These are phyloP conservation scores for Platalea minor DNA, from an alignment of 2,797 vertebrate genomes.

Conservation along the genomic window DNA sequence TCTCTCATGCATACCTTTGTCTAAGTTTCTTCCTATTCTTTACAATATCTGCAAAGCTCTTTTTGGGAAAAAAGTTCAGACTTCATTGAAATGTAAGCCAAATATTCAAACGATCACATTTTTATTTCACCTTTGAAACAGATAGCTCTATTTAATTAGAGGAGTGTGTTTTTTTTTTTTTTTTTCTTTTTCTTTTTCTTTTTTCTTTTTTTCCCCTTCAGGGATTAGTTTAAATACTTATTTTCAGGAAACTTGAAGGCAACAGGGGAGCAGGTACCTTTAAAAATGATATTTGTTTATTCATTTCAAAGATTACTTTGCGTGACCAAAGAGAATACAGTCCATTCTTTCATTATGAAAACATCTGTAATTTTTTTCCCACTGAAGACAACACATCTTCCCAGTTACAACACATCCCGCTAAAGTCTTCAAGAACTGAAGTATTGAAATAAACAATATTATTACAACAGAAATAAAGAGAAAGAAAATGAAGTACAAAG, in stretches of 20 bases:
- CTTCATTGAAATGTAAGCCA: background rate
- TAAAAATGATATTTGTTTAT: background rate
- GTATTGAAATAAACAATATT: background rate
- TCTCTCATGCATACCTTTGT: background rate
- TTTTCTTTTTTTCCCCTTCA: accelerated
- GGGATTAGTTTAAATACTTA: background rate
- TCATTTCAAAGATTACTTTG: background rate
- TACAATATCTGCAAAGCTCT: background rate
- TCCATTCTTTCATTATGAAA: background rate
- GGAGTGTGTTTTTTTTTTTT: accelerated
- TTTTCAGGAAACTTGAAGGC: background rate
- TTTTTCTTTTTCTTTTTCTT: too few species aligned
- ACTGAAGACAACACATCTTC: background rate
- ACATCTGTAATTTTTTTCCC: background rate
- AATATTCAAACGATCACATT: background rate
- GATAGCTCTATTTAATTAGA: background rate
- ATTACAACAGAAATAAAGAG: background rate
- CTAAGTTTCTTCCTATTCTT: slow-evolving; percentile 8
- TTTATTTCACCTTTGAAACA: background rate
- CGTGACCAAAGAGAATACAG: background rate
- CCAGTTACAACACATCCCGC: background rate
- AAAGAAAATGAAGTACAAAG: background rate
- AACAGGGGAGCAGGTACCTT: background rate
- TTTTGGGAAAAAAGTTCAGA: background rate
- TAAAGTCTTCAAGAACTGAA: background rate